Evolutionary conservation across 2,888 invertebrate genomes (phyloP).

Genomic region (Sminthurides aquaticus): DNA sequence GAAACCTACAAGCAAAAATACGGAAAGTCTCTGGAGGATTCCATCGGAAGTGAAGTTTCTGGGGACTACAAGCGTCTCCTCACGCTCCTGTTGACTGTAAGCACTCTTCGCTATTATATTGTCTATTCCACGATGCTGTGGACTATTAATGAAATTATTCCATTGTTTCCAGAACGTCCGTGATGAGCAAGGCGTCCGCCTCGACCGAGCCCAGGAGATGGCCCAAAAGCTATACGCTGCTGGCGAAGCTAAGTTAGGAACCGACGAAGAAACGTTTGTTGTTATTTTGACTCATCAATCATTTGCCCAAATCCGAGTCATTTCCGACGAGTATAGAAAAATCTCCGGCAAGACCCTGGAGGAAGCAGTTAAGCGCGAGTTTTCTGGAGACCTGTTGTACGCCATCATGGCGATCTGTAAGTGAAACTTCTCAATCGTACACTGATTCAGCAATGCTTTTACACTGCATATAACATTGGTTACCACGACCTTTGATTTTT

Average conservation of each 20-base stretch:
- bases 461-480: not conserved
- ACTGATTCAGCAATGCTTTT: not conserved
- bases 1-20: conserved; percentile 54
- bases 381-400: conserved; percentile 57
- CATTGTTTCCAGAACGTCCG: conserved; percentile 49
- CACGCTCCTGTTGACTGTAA: conserved; percentile 60
- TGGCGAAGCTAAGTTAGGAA: conserved; percentile 62
- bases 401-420: conserved; percentile 62
- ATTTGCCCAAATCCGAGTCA: conserved; percentile 60
- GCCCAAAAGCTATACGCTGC: conserved; percentile 57
- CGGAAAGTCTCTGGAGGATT: conserved; percentile 56
- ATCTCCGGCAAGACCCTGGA: conserved; percentile 65
- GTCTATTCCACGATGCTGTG: not conserved
- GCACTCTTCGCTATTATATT: no score
- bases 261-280: conserved; percentile 66
- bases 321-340: conserved; percentile 67
- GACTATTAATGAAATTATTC: conserved; percentile 2
- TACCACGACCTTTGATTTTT: not conserved
- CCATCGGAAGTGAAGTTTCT: conserved; percentile 67
- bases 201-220: conserved; percentile 60
- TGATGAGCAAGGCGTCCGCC: conserved; percentile 57
- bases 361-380: conserved; percentile 59
- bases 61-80: conserved; percentile 70
- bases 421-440: not conserved
- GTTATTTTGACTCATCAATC: conserved; percentile 66